Conservation (phyloP, 2,797 vertebrate species). For the Arnoldichthys spilopterus region DNA sequence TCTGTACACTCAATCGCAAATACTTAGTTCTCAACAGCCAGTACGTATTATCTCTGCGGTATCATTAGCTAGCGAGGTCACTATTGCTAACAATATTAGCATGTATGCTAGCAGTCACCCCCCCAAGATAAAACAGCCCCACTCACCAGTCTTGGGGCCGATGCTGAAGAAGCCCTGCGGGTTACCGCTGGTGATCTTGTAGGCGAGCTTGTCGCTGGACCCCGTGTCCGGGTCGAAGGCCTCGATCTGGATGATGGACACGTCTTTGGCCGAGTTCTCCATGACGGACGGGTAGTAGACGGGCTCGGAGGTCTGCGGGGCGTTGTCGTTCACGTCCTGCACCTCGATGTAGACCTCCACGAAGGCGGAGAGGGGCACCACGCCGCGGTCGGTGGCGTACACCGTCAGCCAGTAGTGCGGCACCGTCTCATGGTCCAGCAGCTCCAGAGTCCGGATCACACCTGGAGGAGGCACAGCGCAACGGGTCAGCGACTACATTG, state of each 20-base stretch:
- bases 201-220: conserved; percentile 88
- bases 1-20: no score
- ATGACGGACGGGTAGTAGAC: conserved; percentile 93
- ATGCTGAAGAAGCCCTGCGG: conserved; percentile 96
- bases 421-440: conserved; percentile 90
- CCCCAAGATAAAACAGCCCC: no score
- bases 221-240: conserved; percentile 92
- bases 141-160: conserved; percentile 89
- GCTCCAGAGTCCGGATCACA: conserved; percentile 88
- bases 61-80: no score
- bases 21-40: no score
- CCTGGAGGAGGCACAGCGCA: conserved; percentile 70
- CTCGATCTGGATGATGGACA: conserved; percentile 91
- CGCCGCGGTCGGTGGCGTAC: conserved; percentile 89
- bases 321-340: conserved; percentile 96
- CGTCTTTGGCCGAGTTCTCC: conserved; percentile 94
- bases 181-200: conserved; percentile 95
- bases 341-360: conserved; percentile 93
- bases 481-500: neutral
- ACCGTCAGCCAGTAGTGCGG: conserved; percentile 96
- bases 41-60: no score
- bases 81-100: no score
- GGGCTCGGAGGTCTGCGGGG: conserved; percentile 91
- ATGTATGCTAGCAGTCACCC: no score
- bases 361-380: conserved; percentile 92